Conservation (phyloP, 2,797 vertebrate genomes). For the Schizopygopsis malacanthus region DNA sequence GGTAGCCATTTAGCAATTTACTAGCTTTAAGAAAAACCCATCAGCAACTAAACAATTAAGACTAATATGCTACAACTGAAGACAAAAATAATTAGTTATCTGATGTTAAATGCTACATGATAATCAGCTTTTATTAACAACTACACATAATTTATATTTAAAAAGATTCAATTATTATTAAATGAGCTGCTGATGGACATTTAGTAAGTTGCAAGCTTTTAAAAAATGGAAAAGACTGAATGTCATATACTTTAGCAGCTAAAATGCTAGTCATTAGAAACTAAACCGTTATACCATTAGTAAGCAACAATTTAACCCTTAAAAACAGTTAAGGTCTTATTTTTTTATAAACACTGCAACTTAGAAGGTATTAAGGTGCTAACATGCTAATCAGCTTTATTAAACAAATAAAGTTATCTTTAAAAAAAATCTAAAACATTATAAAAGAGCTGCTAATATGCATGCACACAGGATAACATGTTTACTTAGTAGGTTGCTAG, state of each 20-base stretch:
- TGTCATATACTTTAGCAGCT: background rate
- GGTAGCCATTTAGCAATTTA: background rate
- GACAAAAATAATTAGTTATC: background rate
- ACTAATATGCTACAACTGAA: background rate
- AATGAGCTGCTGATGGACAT: background rate
- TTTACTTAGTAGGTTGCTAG: background rate
- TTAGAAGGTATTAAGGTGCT: background rate
- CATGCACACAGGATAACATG: background rate
- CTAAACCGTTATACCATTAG: background rate
- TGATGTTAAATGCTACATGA: background rate
- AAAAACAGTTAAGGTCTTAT: background rate
- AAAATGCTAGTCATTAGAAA: background rate
- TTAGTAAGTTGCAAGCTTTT: background rate
- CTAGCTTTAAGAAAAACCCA: background rate
- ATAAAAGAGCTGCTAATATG: background rate
- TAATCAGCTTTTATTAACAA: background rate
- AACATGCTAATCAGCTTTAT: background rate
- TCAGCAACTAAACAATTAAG: background rate
- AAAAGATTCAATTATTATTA: background rate
- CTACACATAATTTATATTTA: too few species aligned
- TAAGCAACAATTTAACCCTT: background rate
- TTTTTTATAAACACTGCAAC: background rate
- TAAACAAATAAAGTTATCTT: background rate
- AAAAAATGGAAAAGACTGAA: background rate
- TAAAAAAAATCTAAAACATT: background rate